Percentiles rank a stretch among this genome's conserved stretches.
Evolutionary conservation across 37 sponge, comb jelly and placozoan genomes (phyloP).

Genomic region (Haliclona indistincta): DNA sequence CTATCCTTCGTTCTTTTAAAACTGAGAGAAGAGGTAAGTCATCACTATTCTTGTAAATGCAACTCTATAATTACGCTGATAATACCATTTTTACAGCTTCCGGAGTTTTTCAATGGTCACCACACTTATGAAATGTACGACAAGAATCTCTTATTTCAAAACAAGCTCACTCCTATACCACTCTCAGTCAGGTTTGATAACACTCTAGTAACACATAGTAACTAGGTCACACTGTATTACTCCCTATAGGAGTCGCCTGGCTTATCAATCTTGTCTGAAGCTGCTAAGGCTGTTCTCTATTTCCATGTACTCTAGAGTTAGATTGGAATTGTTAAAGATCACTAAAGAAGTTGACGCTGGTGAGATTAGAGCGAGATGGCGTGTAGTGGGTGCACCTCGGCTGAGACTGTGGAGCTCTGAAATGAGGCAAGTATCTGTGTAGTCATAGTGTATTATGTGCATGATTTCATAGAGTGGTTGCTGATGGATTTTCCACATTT

Average conservation of each 20-base stretch:
- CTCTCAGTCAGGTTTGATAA: conserved; percentile 11
- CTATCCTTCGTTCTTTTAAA: conserved; percentile 56
- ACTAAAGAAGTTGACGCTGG: conserved; percentile 64
- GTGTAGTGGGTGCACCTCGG: conserved; percentile 46
- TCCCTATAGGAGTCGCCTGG: conserved; percentile 5
- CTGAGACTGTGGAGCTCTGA: background rate
- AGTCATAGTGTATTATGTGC: background rate
- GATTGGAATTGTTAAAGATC: conserved; percentile 58
- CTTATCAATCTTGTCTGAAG: conserved; percentile 27
- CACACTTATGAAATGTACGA: conserved; percentile 51
- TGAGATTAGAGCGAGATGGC: conserved; percentile 64
- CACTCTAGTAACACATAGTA: background rate
- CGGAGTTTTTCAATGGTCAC: conserved; percentile 61
- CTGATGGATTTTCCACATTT: conserved; percentile 72
- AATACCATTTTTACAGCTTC: conserved; percentile 30
- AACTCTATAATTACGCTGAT: background rate
- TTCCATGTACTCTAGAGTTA: background rate
- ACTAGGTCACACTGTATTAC: background rate
- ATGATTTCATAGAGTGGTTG: conserved; percentile 27
- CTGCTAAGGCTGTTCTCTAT: background rate
- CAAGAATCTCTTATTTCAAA: conserved; percentile 43
- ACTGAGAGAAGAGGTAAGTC: conserved; percentile 74
- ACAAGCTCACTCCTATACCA: conserved; percentile 15
- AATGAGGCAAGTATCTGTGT: background rate
- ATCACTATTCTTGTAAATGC: background rate